phyloP scores from a whole-genome alignment of 2,113 vertebrate genomes.

The Chascanopsetta lugubris region DNA sequence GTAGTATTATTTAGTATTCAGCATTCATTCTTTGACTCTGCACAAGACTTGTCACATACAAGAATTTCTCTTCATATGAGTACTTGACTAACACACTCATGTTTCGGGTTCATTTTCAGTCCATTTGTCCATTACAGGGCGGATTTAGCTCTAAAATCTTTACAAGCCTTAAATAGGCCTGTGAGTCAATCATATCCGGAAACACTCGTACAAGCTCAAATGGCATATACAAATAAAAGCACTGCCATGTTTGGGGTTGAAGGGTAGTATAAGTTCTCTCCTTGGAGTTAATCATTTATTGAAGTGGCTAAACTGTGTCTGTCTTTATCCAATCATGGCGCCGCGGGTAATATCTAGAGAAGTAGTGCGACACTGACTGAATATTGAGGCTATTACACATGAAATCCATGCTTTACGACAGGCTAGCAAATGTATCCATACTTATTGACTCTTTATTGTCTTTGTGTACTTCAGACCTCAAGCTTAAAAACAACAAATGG shows the following conservation, averaged over 20 bases:
- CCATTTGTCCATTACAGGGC: too few relatives aligned
- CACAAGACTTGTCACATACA: not conserved
- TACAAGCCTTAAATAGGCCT: not conserved
- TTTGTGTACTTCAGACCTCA: conserved; percentile 1
- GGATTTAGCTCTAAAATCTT: not conserved
- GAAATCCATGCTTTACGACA: not conserved
- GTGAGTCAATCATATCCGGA: not conserved
- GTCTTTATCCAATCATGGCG: conserved; percentile 13
- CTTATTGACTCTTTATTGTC: not conserved
- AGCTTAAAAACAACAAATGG: not conserved
- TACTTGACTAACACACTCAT: not conserved
- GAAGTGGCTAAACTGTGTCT: conserved; percentile 15
- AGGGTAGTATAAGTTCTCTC: not conserved
- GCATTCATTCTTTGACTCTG: not conserved
- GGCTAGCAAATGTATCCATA: not conserved
- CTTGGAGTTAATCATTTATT: conserved; percentile 37
- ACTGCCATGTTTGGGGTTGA: not conserved
- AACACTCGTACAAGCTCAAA: not conserved
- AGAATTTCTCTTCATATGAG: not conserved
- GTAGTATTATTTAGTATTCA: too few relatives aligned
- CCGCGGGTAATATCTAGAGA: not conserved
- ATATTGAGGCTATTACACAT: too few relatives aligned
- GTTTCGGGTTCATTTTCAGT: not conserved
- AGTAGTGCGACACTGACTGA: not conserved
- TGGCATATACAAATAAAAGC: not conserved